Base-by-base conservation (phyloP, 37 sponge, comb jelly and placozoan genomes). In the Diacarnus erythraeanus region DNA sequence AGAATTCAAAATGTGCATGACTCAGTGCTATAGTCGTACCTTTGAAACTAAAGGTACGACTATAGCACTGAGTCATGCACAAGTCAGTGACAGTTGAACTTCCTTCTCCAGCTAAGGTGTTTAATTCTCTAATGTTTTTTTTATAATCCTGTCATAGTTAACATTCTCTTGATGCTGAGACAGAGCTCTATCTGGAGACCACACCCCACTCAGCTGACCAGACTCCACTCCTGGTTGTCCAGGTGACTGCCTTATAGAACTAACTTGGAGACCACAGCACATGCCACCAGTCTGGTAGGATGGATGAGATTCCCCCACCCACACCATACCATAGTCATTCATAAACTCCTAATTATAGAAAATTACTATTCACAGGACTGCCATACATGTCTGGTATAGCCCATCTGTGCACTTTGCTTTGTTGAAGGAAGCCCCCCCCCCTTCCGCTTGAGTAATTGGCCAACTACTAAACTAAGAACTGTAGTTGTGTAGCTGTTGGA, bases 311-410 rank as follows among this genome's bases (percentile, higher is more conserved):
- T 47, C 65, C 26, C 97, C 97, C 3, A 97, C 89, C 98, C 98
- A 97, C 0, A 92, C 69, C 93, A 97, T 89, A 6, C 98, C 98
- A 75, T 97, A 97, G 83, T 97, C 98, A 80, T 77, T 90, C 21
- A 97, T 87, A 64, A 97, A 97, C 74, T 90, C 90, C 93, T 96
- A 66, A 66, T 81, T n/a, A n/a, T n/a, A n/a, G n/a, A n/a, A n/a
- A n/a, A n/a, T n/a, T 30, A 5, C 35, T 3, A 25, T 23, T 35
- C 26, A 61, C 9, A 8, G 25, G 30, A 20, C 64, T 23, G 9
- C 9, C 9, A 6, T 23, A n/a, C n/a, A n/a, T n/a, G n/a, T n/a
- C n/a, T n/a, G n/a, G n/a, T n/a, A n/a, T n/a, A n/a, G n/a, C n/a
- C n/a, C n/a, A n/a, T n/a, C n/a, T n/a, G n/a, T n/a, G n/a, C n/a